Evolutionary conservation across 37 sponge, comb jelly and placozoan species (phyloP).

Genomic region (Chondrosia reniformis): DNA sequence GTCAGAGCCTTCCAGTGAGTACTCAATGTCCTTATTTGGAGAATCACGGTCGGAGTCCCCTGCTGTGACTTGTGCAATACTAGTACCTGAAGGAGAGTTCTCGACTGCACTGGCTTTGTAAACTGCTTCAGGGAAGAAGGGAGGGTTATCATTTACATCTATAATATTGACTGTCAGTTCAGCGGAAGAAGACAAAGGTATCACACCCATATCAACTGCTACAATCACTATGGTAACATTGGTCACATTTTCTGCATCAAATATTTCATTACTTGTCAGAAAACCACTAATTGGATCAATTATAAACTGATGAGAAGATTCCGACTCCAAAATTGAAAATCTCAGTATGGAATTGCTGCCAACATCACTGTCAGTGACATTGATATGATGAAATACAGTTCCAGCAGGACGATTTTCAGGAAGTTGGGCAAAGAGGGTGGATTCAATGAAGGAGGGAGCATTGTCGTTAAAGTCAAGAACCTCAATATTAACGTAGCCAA

Average conservation of each 20-base stretch:
- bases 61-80: slow-evolving; percentile 31
- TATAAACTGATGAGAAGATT: slow-evolving; percentile 11
- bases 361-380: not conserved
- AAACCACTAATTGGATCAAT: slow-evolving; percentile 33
- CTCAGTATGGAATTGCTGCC: slow-evolving; percentile 23
- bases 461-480: slow-evolving; percentile 77
- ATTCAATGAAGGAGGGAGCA: slow-evolving; percentile 46
- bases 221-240: slow-evolving; percentile 24
- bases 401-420: slow-evolving; percentile 28
- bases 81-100: slow-evolving; percentile 42
- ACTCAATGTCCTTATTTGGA: slow-evolving; percentile 43
- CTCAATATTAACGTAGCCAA: slow-evolving; percentile 35
- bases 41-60: slow-evolving; percentile 45
- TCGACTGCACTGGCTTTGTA: slow-evolving; percentile 41
- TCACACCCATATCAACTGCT: slow-evolving; percentile 56
- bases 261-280: slow-evolving; percentile 31
- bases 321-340: not conserved
- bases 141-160: slow-evolving; percentile 56
- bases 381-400: not conserved
- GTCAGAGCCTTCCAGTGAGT: slow-evolving; percentile 31
- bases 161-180: slow-evolving; percentile 22
- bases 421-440: slow-evolving; percentile 5
- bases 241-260: slow-evolving; percentile 55
- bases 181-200: slow-evolving; percentile 34
- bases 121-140: slow-evolving; percentile 25